Evolutionary conservation across 2,113 vertebrate species (phyloP), one percentile per base, ranked within the genome.

Genomic region (Sterna hirundo): DNA sequence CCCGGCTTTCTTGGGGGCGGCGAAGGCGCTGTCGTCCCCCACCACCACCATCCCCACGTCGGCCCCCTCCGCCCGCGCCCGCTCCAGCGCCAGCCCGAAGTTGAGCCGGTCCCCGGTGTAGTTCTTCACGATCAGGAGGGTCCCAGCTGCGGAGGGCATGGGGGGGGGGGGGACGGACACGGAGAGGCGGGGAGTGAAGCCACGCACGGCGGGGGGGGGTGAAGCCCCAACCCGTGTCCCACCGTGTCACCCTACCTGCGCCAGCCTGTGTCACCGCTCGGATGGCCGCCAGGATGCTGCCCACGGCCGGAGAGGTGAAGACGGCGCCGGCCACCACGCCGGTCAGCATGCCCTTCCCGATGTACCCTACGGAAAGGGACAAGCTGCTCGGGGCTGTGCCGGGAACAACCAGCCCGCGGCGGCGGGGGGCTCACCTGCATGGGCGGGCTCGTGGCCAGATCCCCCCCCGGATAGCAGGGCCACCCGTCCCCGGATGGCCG

Each of bases 51-150:
- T 99, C 61, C 98, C 97, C 34, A 99, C 98, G 0, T 94, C 27
- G 1, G 98, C 94, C 3, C 99, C 99, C 29, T 98, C 98, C 0
- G 97, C 98, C 55, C 93, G 98, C 5, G 99, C 99, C 96, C 98
- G 98, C 95, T 99, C 99, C 32, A 98, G 97, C 1, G 99, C 99
- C 91, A 99, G 70, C 29, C 99, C 99, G 0, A 99, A 99, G 97
- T 99, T 99, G 40, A 99, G 98, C 4, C 99, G 98, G 87, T 99
- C 99, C 15, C 99, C 99, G 0, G 99, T 99, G 98, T 99, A 99
- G 98, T 99, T 99, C 98, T 99, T 99, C 79, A 99, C 99, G 0
- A 99, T 98, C 74, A 99, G 98, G 30, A 99, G 98, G 36, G 98
- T 98, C 16, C 99, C 99, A 0, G 92, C 98, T 98, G 88, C 0